These are phyloP conservation scores for Drosophila diplacantha DNA, from an alignment of 2,888 invertebrate genomes.

Conservation along the genomic window DNA sequence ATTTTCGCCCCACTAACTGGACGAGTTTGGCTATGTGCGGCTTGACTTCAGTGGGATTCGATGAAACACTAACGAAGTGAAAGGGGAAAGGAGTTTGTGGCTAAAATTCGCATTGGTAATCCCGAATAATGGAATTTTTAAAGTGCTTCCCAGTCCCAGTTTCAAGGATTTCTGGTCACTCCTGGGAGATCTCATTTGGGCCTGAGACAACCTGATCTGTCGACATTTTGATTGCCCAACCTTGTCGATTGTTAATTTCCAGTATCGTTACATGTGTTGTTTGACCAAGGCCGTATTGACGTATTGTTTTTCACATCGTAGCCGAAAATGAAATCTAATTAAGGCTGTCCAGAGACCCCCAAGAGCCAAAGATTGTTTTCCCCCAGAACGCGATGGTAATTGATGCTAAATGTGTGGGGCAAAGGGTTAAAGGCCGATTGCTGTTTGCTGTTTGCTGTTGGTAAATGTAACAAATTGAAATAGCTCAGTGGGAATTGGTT, in stretches of 20 bases:
- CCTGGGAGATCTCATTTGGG: constrained; percentile 4
- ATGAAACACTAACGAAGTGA: constrained; percentile 44
- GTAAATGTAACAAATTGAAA: constrained; percentile 62
- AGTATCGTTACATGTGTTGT: constrained; percentile 5
- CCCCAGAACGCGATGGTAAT: constrained; percentile 21
- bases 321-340: constrained; percentile 61
- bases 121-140: constrained; percentile 32
- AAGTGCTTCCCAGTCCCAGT: constrained; percentile 7
- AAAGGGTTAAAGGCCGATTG: constrained; percentile 1
- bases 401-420: constrained; percentile 22
- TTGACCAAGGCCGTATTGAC: constrained; percentile 24
- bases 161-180: not conserved
- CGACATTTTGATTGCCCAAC: constrained; percentile 25
- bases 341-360: constrained; percentile 28
- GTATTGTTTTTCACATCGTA: constrained; percentile 43
- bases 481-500: constrained; percentile 41
- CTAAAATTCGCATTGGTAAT: constrained; percentile 11
- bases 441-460: constrained; percentile 33
- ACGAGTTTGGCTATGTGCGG: constrained; percentile 16
- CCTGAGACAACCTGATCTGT: constrained; percentile 10
- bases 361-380: constrained; percentile 30
- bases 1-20: constrained; percentile 11
- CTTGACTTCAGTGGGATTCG: constrained; percentile 53
- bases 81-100: not conserved
- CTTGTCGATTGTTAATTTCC: constrained; percentile 36